Evolutionary conservation across 2,888 invertebrate species (phyloP).

Genomic region (Isoperla grammatica): DNA sequence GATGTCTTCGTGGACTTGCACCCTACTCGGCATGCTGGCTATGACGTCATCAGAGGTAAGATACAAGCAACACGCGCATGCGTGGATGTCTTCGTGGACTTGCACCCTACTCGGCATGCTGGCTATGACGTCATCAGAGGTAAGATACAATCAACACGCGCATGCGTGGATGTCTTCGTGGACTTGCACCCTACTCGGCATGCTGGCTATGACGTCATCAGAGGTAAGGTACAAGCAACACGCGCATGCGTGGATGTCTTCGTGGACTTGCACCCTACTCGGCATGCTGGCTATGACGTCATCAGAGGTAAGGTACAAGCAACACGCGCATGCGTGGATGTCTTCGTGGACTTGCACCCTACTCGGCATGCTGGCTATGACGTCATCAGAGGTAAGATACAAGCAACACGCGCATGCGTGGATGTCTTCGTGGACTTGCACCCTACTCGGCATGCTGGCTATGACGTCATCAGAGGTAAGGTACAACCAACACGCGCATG

Average conservation of each 20-base stretch:
- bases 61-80: slow-evolving; percentile 50
- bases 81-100: slow-evolving; percentile 61
- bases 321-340: slow-evolving; percentile 56
- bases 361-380: slow-evolving; percentile 58
- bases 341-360: slow-evolving; percentile 59
- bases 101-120: slow-evolving; percentile 57
- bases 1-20: slow-evolving; percentile 62
- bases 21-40: slow-evolving; percentile 54
- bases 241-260: slow-evolving; percentile 58
- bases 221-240: slow-evolving; percentile 55
- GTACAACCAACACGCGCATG: slow-evolving; percentile 53
- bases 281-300: slow-evolving; percentile 62
- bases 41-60: slow-evolving; percentile 59
- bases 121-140: slow-evolving; percentile 63
- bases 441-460: slow-evolving; percentile 54
- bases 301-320: slow-evolving; percentile 56
- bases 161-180: slow-evolving; percentile 60
- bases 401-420: slow-evolving; percentile 56
- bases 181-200: slow-evolving; percentile 56
- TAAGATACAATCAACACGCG: slow-evolving; percentile 48
- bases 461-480: slow-evolving; percentile 59
- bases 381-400: slow-evolving; percentile 57
- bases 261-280: slow-evolving; percentile 56
- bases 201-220: slow-evolving; percentile 59
- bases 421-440: slow-evolving; percentile 62